Evolutionary conservation across 2,797 vertebrate genomes (phyloP), one percentile per base, ranked within the genome.

Genomic region (Danio aesculapii): DNA sequence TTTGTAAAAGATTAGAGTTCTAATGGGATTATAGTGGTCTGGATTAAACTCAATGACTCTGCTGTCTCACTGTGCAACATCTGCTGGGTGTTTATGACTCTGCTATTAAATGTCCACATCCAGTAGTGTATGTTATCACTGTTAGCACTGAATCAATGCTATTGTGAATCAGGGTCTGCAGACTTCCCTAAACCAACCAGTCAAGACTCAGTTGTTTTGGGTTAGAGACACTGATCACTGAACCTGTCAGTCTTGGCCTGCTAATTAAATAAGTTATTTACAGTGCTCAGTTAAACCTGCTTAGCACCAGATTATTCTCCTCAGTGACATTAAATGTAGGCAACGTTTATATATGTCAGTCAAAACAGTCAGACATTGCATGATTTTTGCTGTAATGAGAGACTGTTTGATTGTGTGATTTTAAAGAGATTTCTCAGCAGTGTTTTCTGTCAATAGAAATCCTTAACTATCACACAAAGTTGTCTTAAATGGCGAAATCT

Each of bases 1-100:
- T 41, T 14, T 50, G 59, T n/a, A 43, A 19, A 66, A 63, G 43
- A 77, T 72, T 72, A 82, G 61, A 4, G 19, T 59, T 8, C 5
- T 77, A 68, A 83, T 73, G 61, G 47, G 75, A 72, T 83, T 83
- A 72, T 43, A 19, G 52, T 16, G 59, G 59, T 58, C 30, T 6
- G 8, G 75, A 74, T 67, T 83, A 78, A 66, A 46, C 75, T 72
- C 71, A 41, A 68, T 66, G 57, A 81, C 71, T 75, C 19, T 68
- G 17, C 11, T 14, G 8, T 47, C 59, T 6, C 52, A 66, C 12
- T 16, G 9, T 41, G 14, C 17, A 41, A 43, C 14, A 62, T 16
- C 30, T 44, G 17, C 17, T 76, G 30, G 61, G 12, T 55, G 62
- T 46, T 77, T 50, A 55, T 39, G 17, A 67, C 62, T 6, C 6